A percentile compares a stretch with the other conserved stretches of the same genome.
Evolutionary conservation across 2,113 vertebrate species (phyloP).

Genomic region (Mohoua ochrocephala): DNA sequence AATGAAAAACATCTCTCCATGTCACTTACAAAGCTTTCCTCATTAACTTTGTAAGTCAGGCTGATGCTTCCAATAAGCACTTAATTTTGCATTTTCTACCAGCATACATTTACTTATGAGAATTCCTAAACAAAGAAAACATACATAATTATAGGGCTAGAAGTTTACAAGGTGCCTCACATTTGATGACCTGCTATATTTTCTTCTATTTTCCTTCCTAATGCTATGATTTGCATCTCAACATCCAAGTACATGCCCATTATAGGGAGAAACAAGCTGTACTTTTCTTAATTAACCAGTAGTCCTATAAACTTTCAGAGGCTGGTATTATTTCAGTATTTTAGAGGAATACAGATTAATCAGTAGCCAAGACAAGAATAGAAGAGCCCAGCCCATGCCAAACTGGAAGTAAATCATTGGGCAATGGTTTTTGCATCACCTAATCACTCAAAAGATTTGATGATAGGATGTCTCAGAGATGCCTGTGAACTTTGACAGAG

Average conservation of each 20-base stretch:
- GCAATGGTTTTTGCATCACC: neutral
- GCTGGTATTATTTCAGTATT: neutral
- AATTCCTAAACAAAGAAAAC: neutral
- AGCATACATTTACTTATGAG: neutral
- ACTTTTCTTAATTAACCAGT: neutral
- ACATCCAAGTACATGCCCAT: neutral
- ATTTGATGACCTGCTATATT: neutral
- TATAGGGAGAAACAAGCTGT: neutral
- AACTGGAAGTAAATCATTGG: neutral
- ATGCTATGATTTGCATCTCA: neutral
- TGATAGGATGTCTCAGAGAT: neutral
- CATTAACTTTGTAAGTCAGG: neutral
- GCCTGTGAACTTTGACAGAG: neutral
- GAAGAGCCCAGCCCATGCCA: neutral
- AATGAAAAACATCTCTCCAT: neutral
- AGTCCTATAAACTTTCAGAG: neutral
- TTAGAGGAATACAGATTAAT: neutral
- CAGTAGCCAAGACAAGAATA: neutral
- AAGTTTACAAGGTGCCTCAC: neutral
- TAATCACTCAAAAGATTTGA: neutral
- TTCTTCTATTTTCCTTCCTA: conserved; percentile 14
- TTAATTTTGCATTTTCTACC: neutral
- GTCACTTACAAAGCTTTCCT: neutral
- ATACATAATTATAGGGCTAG: neutral
- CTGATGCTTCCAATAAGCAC: neutral